A percentile compares a stretch with the other conserved stretches of the same genome.
phyloP scores from a whole-genome alignment of 2,113 vertebrate genomes.

The Mormoops blainvillei region DNA sequence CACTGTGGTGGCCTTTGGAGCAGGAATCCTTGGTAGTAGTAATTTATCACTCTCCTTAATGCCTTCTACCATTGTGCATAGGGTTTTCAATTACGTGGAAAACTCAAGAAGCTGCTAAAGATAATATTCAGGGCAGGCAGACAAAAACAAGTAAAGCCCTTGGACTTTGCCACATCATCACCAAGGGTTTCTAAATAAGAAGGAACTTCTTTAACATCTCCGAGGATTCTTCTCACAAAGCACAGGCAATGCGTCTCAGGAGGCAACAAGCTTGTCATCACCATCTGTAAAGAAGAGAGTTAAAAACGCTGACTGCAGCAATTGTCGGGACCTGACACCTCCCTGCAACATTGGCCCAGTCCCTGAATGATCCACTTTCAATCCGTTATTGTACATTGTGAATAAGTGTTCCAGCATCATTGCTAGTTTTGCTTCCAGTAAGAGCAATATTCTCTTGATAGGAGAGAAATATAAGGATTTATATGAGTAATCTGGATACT shows the following conservation, averaged over 20 bases:
- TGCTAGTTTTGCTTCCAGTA: background rate
- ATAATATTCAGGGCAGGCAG: background rate
- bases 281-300: background rate
- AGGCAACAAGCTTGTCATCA: background rate
- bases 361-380: background rate
- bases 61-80: background rate
- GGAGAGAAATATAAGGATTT: background rate
- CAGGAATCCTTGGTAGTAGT: background rate
- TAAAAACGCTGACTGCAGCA: background rate
- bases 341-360: background rate
- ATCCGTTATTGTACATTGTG: background rate
- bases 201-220: background rate
- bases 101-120: background rate
- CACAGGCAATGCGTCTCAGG: background rate
- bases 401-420: background rate
- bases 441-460: background rate
- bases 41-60: background rate
- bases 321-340: background rate
- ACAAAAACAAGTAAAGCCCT: background rate
- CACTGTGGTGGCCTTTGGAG: background rate
- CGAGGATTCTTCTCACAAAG: background rate
- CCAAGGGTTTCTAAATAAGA: background rate
- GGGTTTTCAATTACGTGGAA: background rate
- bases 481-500: background rate
- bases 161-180: background rate